Base-by-base conservation (phyloP, 2,113 vertebrate species). In the Chlorocebus sabaeus region DNA sequence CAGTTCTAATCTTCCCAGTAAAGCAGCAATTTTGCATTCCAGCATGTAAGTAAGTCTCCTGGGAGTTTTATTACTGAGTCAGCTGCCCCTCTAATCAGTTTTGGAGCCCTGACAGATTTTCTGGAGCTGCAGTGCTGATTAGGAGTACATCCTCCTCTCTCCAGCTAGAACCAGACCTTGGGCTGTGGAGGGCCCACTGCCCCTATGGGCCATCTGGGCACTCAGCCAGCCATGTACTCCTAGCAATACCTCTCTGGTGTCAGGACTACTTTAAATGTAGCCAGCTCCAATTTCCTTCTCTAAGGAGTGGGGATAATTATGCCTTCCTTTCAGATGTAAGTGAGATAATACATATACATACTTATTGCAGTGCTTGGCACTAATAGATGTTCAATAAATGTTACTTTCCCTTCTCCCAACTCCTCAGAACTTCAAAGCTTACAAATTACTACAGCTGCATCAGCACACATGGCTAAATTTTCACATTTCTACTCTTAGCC, bases 261-360 rank as follows among this genome's bases (percentile, higher is more conserved):
- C 85, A 85, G 72, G 80, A 81, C 72, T 50, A 80, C 32, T 96
- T 86, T 52, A 79, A 79, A 91, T 59, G 81, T 18, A 94, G 43
- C 59, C 88, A 90, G 55, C 73, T 97, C 89, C 64, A 90, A 89
- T 84, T 93, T 88, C 87, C 59, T 84, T 82, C 90, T 76, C 35
- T 64, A 95, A 90, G 38, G n/a, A 82, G 10, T 50, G 35, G 43
- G 57, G 35, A 38, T 80, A 92, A 91, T 79, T 89, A 72, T 9
- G 55, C 64, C 67, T 81, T 73, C 67, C 85, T 93, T 83, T 80
- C 57, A 96, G 84, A 9, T 13, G 20, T n/a, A 79, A 93, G 68
- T 61, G 78, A 95, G 72, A 85, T 94, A 93, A 88, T 27, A 76
- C 52, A 91, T 32, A 91, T 22, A 75, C 32, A 86, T 68, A 70